A percentile compares a stretch with the other conserved stretches of the same genome.
These are phyloP conservation scores for Ceyx margarethae DNA, from an alignment of 2,113 vertebrate genomes.

Conservation along the genomic window DNA sequence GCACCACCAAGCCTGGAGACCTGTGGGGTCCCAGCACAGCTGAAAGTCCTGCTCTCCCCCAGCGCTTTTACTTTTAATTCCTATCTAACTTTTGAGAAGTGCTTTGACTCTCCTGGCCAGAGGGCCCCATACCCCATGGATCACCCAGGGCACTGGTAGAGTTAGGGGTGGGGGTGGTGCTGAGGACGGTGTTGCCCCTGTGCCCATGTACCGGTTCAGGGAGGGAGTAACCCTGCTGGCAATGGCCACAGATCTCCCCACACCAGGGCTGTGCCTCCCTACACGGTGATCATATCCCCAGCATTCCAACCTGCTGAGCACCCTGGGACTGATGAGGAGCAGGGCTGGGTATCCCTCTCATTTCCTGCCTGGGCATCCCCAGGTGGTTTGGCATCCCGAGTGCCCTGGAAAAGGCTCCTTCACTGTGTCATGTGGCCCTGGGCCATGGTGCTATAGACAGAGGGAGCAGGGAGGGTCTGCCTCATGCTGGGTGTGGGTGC, in stretches of 20 bases:
- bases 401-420: conserved; percentile 21
- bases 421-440: not conserved
- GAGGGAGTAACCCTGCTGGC: not conserved
- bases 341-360: not conserved
- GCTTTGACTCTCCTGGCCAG: conserved; percentile 33
- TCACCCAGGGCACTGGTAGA: not conserved
- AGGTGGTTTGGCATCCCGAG: not conserved
- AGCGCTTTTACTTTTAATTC: conserved; percentile 16
- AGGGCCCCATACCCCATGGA: not conserved
- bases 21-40: not conserved
- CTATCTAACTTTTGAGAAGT: conserved; percentile 47
- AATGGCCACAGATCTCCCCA: not conserved
- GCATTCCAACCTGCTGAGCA: not conserved
- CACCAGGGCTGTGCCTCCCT: not conserved
- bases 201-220: not conserved
- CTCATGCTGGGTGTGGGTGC: not conserved
- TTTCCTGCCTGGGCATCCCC: not conserved
- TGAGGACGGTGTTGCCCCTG: not conserved
- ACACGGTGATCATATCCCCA: not conserved
- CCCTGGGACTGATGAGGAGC: not conserved
- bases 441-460: conserved; percentile 38
- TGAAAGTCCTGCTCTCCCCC: not conserved
- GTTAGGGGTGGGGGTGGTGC: not conserved
- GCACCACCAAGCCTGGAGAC: not conserved
- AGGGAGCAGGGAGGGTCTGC: not conserved